phyloP scores from a whole-genome alignment of 2,113 vertebrate species.

The Columba livia region DNA sequence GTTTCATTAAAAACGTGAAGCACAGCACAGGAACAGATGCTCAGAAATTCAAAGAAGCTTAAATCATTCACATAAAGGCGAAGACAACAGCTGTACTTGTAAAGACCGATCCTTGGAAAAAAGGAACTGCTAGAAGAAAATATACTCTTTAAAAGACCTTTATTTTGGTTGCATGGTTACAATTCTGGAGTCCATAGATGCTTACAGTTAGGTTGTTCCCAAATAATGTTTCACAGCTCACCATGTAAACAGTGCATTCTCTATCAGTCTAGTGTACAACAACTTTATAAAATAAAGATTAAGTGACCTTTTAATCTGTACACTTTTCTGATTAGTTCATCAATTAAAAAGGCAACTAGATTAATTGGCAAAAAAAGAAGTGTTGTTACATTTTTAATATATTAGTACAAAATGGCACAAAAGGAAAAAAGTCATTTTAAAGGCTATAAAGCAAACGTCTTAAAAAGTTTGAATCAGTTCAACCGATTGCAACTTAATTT shows the following conservation, averaged over 20 bases:
- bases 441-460: not conserved
- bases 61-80: not conserved
- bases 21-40: not conserved
- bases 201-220: constrained; percentile 57
- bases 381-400: constrained; percentile 47
- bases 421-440: constrained; percentile 42
- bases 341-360: constrained; percentile 64
- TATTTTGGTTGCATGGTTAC: constrained; percentile 69
- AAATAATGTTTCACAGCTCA: constrained; percentile 49
- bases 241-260: constrained; percentile 55
- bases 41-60: not conserved
- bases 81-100: not conserved
- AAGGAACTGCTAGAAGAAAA: not conserved
- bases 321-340: constrained; percentile 61
- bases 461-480: not conserved
- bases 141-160: constrained; percentile 62
- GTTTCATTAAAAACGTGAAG: not conserved
- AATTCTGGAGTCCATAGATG: constrained; percentile 25
- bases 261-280: constrained; percentile 50
- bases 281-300: constrained; percentile 71
- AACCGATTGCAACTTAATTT: not conserved
- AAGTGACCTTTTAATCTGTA: constrained; percentile 41
- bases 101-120: not conserved
- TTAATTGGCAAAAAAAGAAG: constrained; percentile 55
- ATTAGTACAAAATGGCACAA: constrained; percentile 65